These are phyloP conservation scores for Pantherophis alleghaniensis DNA, from an alignment of 2,797 vertebrate genomes.

Conservation along the genomic window DNA sequence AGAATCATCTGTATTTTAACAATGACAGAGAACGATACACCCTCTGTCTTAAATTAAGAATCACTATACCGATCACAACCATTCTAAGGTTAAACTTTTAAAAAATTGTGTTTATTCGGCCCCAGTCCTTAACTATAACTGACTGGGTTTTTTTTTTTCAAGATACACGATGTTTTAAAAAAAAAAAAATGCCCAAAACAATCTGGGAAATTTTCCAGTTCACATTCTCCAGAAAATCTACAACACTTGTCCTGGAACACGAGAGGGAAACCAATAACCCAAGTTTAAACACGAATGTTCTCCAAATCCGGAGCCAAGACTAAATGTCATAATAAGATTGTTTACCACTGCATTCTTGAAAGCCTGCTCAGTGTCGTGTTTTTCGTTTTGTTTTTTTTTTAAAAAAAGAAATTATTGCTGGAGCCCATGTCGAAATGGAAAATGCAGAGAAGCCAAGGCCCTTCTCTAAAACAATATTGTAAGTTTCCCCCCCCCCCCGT, in stretches of 20 bases:
- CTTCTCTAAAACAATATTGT: neutral
- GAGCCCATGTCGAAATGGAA: neutral
- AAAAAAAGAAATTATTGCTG: neutral
- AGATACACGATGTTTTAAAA: neutral
- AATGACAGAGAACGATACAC: neutral
- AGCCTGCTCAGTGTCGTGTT: neutral
- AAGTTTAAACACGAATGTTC: neutral
- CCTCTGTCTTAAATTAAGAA: neutral
- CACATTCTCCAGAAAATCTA: neutral
- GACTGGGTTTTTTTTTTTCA: neutral
- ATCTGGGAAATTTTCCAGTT: neutral
- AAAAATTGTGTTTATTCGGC: neutral
- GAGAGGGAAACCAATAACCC: neutral
- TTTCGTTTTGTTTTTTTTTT: neutral
- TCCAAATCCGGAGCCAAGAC: neutral
- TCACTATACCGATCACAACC: neutral
- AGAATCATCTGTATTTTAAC: neutral
- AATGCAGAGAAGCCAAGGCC: neutral
- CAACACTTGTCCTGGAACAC: neutral
- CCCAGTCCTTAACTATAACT: neutral
- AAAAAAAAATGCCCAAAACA: neutral
- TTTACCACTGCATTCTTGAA: neutral
- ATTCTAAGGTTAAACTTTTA: neutral
- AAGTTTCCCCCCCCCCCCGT: fast-evolving
- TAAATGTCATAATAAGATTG: neutral